Base-by-base conservation (phyloP, 2,888 invertebrate genomes). In the Lithosia quadra region DNA sequence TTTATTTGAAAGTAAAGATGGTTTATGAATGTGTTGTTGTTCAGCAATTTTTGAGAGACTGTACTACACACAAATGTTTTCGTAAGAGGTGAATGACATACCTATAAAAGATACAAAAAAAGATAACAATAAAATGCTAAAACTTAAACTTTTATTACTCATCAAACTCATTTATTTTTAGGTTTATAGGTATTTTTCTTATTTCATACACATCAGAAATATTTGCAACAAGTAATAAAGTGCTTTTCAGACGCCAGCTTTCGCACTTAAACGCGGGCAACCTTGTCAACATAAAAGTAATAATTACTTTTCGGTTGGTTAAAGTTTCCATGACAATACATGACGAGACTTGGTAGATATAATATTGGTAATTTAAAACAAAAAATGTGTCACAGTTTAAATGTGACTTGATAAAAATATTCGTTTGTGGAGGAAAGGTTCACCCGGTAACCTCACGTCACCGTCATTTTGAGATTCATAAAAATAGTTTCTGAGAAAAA, bases 191-290 rank as follows among this genome's bases (percentile, higher is more conserved):
- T 18, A 18, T n/a, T 18, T 49, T 49, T 49, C 2, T 49, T n/a
- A n/a, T 49, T 49, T n/a, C 8, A n/a, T 49, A n/a, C n/a, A 49
- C 43, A 43, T 4, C 2, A 55, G 1, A 55, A 55, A 55, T 55
- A 24, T 56, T 22, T 24, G 55, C 55, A 55, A 56, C 55, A 56
- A 56, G 55, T 56, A 56, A 24, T 56, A 22, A 56, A 55, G 22
- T 22, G 22, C 55, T 11, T 22, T 55, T 8, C 55, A 3, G 11
- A 21, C 4, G 21, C 53, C 11, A 53, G 15, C 10, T n/a, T 53
- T 21, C 53, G 21, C 53, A 56, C 22, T 24, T 55, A 4, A 56
- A 13, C 21, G 22, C 0, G 10, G 24, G 22, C 22, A 56, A 15
- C 24, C 11, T 56, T 56, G 55, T 11, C 55, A 56, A 56, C 24